These are phyloP conservation scores for Acrocephalus scirpaceus DNA, from an alignment of 2,797 vertebrate species.

Conservation along the genomic window DNA sequence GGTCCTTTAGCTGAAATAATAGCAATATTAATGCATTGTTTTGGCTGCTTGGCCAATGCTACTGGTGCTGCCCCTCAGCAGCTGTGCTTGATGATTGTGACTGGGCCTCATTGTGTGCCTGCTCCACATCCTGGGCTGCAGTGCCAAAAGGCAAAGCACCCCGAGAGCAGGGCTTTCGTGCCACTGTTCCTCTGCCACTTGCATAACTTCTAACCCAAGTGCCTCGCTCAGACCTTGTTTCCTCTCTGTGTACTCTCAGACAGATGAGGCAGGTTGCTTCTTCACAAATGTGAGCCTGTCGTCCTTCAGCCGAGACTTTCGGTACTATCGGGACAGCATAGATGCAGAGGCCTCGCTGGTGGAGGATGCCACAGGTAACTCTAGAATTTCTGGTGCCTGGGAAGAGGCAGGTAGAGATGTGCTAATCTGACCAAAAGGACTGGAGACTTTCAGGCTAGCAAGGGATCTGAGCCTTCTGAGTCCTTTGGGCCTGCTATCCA, in stretches of 20 bases:
- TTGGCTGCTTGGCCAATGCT: background rate
- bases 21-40: background rate
- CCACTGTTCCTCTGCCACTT: background rate
- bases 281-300: constrained; percentile 63
- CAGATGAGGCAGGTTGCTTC: constrained; percentile 79
- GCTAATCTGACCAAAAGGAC: background rate
- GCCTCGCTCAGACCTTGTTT: background rate
- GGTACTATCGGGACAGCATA: constrained; percentile 51
- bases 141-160: background rate
- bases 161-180: accelerated
- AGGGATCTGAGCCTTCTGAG: background rate
- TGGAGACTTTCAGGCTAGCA: background rate
- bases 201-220: accelerated
- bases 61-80: background rate
- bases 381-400: background rate
- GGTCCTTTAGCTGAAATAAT: background rate
- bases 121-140: background rate
- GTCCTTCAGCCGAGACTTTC: constrained; percentile 37
- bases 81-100: background rate
- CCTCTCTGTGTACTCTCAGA: constrained; percentile 60
- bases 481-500: background rate
- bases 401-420: background rate
- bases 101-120: background rate
- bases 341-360: constrained; percentile 68
- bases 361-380: constrained; percentile 81